These are phyloP conservation scores for Drosophila tanythrix DNA, from an alignment of 2,888 invertebrate species.

Conservation along the genomic window DNA sequence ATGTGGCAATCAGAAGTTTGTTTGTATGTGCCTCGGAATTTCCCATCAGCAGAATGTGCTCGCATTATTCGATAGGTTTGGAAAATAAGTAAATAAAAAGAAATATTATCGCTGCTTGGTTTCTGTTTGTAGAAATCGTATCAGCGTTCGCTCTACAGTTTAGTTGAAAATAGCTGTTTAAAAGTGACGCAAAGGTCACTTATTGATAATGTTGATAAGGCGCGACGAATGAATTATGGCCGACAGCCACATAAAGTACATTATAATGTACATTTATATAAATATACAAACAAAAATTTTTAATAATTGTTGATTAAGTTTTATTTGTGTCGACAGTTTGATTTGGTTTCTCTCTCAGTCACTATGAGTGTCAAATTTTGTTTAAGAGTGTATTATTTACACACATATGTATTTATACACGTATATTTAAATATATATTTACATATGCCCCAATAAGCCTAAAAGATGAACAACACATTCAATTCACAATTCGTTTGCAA, in stretches of 20 bases:
- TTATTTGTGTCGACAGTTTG: constrained; percentile 61
- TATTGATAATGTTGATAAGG: constrained; percentile 77
- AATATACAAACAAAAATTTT: constrained; percentile 27
- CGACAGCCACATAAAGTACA: constrained; percentile 48
- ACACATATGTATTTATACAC: neutral
- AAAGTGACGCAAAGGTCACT: constrained; percentile 68
- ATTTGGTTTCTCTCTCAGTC: constrained; percentile 14
- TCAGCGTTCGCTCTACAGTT: constrained; percentile 18
- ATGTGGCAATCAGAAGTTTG: constrained; percentile 70
- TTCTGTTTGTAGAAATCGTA: neutral
- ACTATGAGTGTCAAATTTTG: constrained; percentile 28
- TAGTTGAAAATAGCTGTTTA: constrained; percentile 42
- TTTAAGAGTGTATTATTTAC: constrained; percentile 12
- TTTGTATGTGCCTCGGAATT: neutral
- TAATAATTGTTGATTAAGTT: constrained; percentile 67
- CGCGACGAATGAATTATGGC: constrained; percentile 47
- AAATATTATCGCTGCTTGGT: neutral
- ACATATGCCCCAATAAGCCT: neutral
- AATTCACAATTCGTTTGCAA: constrained; percentile 11
- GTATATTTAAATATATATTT: neutral
- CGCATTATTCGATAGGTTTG: constrained; percentile 3
- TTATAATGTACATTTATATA: constrained; percentile 23
- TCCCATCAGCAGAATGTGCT: constrained; percentile 13
- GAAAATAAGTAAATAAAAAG: neutral
- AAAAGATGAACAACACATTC: constrained; percentile 7